These are phyloP conservation scores for Acanthurus lineatus DNA, from an alignment of 2,797 vertebrate genomes.

Conservation along the genomic window DNA sequence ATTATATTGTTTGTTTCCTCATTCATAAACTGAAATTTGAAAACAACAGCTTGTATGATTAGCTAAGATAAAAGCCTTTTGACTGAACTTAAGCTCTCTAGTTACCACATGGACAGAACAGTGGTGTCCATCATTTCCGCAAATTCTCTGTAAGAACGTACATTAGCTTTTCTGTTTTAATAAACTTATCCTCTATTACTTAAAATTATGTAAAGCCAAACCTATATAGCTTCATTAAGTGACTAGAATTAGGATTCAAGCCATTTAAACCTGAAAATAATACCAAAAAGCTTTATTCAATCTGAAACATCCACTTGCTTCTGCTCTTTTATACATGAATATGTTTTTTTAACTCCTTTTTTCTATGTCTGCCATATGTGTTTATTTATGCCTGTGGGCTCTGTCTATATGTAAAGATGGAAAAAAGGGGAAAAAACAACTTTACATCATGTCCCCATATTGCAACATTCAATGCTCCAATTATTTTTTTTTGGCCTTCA, in stretches of 20 bases:
- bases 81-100: too few relatives aligned
- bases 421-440: not conserved
- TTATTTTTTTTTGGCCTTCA: constrained; percentile 23
- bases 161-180: not conserved
- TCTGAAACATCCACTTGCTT: not conserved
- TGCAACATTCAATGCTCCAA: not conserved
- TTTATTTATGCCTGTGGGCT: too few relatives aligned
- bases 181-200: not conserved
- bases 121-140: not conserved
- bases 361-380: too few relatives aligned
- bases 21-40: not conserved
- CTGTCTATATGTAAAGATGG: not conserved
- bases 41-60: not conserved
- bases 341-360: constrained; percentile 2
- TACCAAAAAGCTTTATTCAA: too few relatives aligned
- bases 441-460: constrained; percentile 3
- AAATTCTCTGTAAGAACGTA: not conserved
- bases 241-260: not conserved
- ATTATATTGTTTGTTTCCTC: not conserved
- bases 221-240: not conserved
- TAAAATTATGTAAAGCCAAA: not conserved
- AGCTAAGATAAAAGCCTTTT: too few relatives aligned
- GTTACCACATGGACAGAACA: not conserved
- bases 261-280: too few relatives aligned
- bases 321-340: not conserved